phyloP scores from a whole-genome alignment of 1,140 invertebrate species.

The Sitodiplosis mosellana region DNA sequence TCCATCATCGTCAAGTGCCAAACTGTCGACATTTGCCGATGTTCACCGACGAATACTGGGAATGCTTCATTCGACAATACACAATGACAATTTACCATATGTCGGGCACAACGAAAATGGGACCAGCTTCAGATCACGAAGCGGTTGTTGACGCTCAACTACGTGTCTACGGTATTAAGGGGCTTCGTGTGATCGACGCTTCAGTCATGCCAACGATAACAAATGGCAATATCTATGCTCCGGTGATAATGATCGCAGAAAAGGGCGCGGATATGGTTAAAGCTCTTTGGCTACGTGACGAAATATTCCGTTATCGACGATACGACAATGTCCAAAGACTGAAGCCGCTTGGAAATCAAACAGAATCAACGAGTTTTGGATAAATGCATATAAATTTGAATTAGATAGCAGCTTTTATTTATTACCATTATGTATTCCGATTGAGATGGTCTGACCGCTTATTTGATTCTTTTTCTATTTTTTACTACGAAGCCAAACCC shows the following conservation, averaged over 20 bases:
- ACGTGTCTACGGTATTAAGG: constrained; percentile 52
- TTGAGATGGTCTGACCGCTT: too few species aligned
- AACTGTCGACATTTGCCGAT: constrained; percentile 57
- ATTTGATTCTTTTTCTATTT: too few species aligned
- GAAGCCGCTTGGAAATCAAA: too few species aligned
- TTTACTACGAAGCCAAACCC: too few species aligned
- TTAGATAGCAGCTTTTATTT: too few species aligned
- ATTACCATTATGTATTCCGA: too few species aligned
- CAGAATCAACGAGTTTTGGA: too few species aligned
- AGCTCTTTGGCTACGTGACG: constrained; percentile 35
- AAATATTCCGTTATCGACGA: neutral
- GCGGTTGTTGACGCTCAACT: constrained; percentile 67
- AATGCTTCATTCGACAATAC: constrained; percentile 57
- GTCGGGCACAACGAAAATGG: constrained; percentile 73
- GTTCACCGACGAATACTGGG: constrained; percentile 70
- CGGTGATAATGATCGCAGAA: constrained; percentile 81
- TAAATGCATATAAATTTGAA: too few species aligned
- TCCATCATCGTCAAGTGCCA: constrained; percentile 49
- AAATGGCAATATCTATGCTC: constrained; percentile 73
- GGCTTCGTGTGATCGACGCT: constrained; percentile 37
- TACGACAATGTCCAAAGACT: neutral
- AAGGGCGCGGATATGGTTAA: constrained; percentile 78
- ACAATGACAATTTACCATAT: constrained; percentile 78
- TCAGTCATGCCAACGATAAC: constrained; percentile 36
- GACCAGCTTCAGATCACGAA: constrained; percentile 47